Base-by-base conservation (phyloP, 2,113 vertebrate genomes). In the Monopterus albus region DNA sequence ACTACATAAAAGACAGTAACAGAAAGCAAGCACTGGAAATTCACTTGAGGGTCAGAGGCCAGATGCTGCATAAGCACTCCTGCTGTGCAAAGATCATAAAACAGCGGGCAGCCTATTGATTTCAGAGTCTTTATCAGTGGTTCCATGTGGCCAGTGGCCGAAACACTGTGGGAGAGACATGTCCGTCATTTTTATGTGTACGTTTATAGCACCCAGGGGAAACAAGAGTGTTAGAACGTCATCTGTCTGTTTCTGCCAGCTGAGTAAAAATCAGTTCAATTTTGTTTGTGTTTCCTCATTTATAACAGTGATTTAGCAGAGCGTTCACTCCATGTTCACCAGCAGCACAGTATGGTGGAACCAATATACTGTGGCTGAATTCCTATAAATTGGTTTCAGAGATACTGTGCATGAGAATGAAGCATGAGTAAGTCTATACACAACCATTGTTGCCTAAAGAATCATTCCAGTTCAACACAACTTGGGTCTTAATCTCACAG, bases 1-100 rank as follows among this genome's bases (percentile, higher is more conserved):
- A 64, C 53, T 25, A 66, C 73, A 82, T 81, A 81, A 80, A 84
- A 76, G 74, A 71, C 61, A 67, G 49, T 35, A 71, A 57, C 68
- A 63, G 63, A 75, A 79, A 77, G 66, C 71, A 64, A 87, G 81
- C 72, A 81, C 76, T 80, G 52, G 79, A 74, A 82, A 87, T 87
- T 70, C 80, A 87, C 78, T 78, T 21, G 6, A 43, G 78, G 87
- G 86, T 90, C 87, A 82, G 53, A 83, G 82, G 85, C 72, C 86
- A 86, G 55, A 39, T 87, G 81, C 90, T 81, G 81, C 80, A 80
- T 89, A 91, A 90, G 85, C 87, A 83, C 60, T 90, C 59, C 72
- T 84, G 81, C 75, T 56, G 67, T 56, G 56, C 50, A 75, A 66
- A 78, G 77, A 85, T 88, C 90, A 90, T 90, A 91, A 93, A 91